Conservation (phyloP, 2,113 vertebrate species). For the Delphinapterus leucas region DNA sequence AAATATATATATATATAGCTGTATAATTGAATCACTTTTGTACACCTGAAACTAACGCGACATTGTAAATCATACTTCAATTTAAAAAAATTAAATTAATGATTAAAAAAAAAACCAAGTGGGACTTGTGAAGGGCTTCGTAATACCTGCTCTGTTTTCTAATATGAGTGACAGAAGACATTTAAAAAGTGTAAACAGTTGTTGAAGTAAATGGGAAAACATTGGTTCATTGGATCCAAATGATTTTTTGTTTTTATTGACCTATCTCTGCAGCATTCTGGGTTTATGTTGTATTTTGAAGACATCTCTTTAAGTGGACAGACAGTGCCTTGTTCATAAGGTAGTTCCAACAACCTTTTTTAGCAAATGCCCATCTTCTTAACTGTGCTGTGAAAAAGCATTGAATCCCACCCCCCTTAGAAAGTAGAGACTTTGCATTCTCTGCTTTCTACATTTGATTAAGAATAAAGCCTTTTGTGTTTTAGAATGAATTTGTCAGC, state of each 20-base stretch:
- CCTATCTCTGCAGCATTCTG: background rate
- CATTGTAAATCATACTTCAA: background rate
- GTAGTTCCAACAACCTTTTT: background rate
- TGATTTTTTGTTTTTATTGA: background rate
- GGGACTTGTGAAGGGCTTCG: background rate
- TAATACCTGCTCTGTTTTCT: background rate
- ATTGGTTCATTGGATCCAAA: background rate
- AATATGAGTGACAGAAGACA: background rate
- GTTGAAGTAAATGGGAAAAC: background rate
- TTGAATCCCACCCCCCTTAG: background rate
- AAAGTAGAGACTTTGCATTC: background rate
- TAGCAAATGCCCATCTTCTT: background rate
- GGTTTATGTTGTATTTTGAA: background rate
- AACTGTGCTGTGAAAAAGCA: background rate
- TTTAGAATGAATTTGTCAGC: conserved; percentile 29
- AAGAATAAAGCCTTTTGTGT: background rate
- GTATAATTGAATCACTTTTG: background rate
- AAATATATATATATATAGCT: fast-evolving
- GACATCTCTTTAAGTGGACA: background rate
- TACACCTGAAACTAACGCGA: fast-evolving
- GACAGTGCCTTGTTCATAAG: background rate
- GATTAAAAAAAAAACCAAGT: too few relatives aligned
- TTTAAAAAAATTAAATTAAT: background rate
- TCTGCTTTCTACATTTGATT: background rate
- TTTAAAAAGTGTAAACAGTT: background rate